These are phyloP conservation scores for Musca domestica DNA, from an alignment of 1,140 invertebrate species.

Conservation along the genomic window DNA sequence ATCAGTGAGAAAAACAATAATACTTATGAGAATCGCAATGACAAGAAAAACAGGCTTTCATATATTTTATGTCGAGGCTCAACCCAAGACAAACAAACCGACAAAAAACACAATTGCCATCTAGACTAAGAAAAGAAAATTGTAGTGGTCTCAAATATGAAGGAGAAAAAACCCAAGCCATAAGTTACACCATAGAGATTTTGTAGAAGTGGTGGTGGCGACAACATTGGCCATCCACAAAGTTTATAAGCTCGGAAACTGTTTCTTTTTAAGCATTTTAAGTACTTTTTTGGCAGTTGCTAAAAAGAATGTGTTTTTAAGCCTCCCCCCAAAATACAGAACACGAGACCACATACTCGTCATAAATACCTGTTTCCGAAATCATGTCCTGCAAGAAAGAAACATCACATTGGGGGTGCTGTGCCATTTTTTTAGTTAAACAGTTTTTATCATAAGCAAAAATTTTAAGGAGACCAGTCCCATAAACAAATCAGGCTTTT, in stretches of 20 bases:
- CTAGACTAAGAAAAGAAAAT: not conserved
- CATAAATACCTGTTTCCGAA: constrained; percentile 1
- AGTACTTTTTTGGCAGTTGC: constrained; percentile 19
- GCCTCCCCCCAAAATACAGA: not conserved
- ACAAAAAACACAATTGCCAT: not conserved
- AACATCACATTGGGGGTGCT: too few species aligned
- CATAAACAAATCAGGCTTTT: too few species aligned
- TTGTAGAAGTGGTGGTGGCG: not conserved
- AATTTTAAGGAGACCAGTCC: too few species aligned
- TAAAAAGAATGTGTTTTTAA: constrained; percentile 22
- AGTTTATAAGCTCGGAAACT: constrained; percentile 4
- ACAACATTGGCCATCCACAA: not conserved
- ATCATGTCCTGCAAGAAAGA: too few species aligned
- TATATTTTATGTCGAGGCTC: not conserved
- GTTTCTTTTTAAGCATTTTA: constrained; percentile 10
- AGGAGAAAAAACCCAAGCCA: not conserved
- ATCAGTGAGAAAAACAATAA: not conserved
- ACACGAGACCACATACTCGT: not conserved
- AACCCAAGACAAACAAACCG: not conserved
- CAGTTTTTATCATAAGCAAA: too few species aligned
- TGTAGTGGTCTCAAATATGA: constrained; percentile 13
- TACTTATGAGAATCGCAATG: not conserved
- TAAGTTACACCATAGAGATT: not conserved
- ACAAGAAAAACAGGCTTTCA: constrained; percentile 4
- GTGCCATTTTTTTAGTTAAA: too few species aligned